phyloP scores from a whole-genome alignment of 2,113 vertebrate genomes.

The Odocoileus hemionus region DNA sequence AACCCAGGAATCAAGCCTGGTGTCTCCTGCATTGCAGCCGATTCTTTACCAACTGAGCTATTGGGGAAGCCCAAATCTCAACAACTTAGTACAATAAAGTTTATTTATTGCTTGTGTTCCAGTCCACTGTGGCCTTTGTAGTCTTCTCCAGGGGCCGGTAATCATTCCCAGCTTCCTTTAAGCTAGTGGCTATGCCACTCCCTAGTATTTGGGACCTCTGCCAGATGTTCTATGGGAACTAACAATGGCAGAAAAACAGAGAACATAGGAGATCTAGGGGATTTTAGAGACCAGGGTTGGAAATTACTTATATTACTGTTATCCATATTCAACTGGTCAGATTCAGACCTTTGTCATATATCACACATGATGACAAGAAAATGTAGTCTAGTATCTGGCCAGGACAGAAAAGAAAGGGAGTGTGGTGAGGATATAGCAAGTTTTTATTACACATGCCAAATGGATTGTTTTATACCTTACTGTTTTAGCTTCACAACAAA shows the following conservation, averaged over 20 bases:
- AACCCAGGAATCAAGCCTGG: neutral
- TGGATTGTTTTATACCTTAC: neutral
- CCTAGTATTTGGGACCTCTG: neutral
- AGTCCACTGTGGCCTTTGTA: neutral
- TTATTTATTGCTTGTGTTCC: neutral
- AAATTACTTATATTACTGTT: neutral
- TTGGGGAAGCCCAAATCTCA: neutral
- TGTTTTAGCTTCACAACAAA: neutral
- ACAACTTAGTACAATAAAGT: neutral
- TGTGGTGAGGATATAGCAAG: neutral
- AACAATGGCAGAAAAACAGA: neutral
- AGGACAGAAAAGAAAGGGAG: neutral
- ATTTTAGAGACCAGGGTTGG: neutral
- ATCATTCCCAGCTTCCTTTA: neutral
- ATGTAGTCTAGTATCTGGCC: neutral
- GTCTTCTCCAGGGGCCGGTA: neutral
- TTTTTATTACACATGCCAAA: neutral
- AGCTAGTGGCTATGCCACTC: neutral
- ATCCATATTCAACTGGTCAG: neutral
- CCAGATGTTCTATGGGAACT: neutral
- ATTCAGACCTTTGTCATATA: neutral
- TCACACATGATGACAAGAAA: neutral
- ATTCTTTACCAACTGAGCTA: neutral
- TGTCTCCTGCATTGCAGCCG: neutral
- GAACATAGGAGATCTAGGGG: neutral